Percentiles rank a stretch among this genome's conserved stretches.
Evolutionary conservation across 2,797 vertebrate species (phyloP).

Genomic region (Buceros bicornis): DNA sequence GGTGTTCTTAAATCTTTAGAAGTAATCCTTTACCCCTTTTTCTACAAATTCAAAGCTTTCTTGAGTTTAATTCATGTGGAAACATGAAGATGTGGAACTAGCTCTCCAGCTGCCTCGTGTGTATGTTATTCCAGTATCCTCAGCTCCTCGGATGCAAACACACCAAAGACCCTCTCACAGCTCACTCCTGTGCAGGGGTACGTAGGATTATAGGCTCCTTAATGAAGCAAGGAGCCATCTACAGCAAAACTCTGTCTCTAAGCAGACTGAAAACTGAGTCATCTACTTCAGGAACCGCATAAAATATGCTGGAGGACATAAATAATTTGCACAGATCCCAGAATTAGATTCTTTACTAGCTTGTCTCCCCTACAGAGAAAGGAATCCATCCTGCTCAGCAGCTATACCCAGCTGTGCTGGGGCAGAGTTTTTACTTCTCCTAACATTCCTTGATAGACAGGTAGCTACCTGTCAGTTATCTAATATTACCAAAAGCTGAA

Average conservation of each 20-base stretch:
- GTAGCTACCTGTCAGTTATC: background rate
- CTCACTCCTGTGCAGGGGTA: background rate
- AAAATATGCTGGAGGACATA: constrained; percentile 46
- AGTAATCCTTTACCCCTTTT: background rate
- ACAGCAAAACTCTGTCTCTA: background rate
- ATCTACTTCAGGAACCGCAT: constrained; percentile 1
- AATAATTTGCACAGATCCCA: constrained; percentile 4
- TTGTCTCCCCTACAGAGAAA: background rate
- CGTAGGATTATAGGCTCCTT: background rate
- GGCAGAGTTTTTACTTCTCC: background rate
- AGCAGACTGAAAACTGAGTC: constrained; percentile 45
- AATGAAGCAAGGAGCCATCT: background rate
- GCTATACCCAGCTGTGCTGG: background rate
- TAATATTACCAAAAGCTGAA: background rate
- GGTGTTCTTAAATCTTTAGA: background rate
- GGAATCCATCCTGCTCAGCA: background rate
- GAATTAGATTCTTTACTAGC: background rate
- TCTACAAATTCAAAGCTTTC: background rate
- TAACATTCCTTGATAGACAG: background rate
- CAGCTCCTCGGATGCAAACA: background rate
- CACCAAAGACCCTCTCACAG: background rate
- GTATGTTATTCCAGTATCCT: background rate
- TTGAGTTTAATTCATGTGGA: background rate
- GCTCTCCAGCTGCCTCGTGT: background rate
- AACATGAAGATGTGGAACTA: background rate